Evolutionary conservation across 2,113 vertebrate genomes (phyloP).

Genomic region (Monopterus albus): DNA sequence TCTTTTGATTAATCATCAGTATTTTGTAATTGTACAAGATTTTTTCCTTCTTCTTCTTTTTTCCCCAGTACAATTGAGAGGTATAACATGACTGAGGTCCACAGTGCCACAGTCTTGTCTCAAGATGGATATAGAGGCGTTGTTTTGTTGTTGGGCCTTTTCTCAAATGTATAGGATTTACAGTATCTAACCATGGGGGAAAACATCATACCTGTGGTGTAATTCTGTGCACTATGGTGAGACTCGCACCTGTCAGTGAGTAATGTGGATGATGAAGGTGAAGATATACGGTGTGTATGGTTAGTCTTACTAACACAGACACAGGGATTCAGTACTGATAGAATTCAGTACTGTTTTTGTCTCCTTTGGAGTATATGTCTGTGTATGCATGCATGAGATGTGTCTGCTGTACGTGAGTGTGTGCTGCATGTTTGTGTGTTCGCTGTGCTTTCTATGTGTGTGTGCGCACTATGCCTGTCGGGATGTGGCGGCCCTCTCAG

Average conservation of each 20-base stretch:
- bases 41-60: neutral
- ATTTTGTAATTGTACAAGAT: conserved; percentile 6
- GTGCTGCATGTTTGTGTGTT: conserved; percentile 25
- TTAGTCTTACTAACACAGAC: no score
- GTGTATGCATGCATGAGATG: conserved; percentile 21
- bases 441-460: conserved; percentile 32
- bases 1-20: neutral
- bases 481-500: conserved; percentile 80
- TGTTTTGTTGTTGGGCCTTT: neutral
- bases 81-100: no score
- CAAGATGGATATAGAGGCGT: no score
- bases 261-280: conserved; percentile 26
- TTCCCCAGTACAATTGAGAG: neutral
- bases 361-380: conserved; percentile 11
- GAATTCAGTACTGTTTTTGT: conserved; percentile 18
- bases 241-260: conserved; percentile 13
- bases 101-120: no score
- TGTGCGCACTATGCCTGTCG: conserved; percentile 53
- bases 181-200: neutral
- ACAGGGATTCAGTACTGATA: no score
- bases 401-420: conserved; percentile 28
- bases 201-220: neutral
- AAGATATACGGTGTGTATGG: conserved; percentile 32
- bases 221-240: neutral
- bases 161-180: neutral